Evolutionary conservation across 2,113 vertebrate genomes (phyloP).

Genomic region (Dasyprocta punctata): DNA sequence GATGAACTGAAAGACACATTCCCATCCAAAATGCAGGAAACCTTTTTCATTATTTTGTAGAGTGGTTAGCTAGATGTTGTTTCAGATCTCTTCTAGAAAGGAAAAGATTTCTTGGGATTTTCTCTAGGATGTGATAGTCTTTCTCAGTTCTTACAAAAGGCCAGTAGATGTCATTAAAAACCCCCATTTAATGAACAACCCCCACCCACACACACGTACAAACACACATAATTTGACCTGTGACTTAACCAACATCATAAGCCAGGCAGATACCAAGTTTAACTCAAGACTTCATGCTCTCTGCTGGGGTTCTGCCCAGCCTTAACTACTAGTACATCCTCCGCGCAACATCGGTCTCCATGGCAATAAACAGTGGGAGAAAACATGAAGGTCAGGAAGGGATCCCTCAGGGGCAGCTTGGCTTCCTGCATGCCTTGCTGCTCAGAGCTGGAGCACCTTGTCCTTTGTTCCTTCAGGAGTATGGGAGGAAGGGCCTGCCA

Average conservation of each 20-base stretch:
- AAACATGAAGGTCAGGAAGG: background rate
- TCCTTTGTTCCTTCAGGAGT: background rate
- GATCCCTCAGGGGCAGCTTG: background rate
- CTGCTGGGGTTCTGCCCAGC: background rate
- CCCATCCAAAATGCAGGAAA: background rate
- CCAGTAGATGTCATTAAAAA: background rate
- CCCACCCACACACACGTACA: no score
- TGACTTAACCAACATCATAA: background rate
- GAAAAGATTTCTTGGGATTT: conserved; percentile 3
- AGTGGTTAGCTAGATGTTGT: background rate
- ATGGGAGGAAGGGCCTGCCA: background rate
- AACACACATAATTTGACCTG: background rate
- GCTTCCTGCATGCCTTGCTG: background rate
- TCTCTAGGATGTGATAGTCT: background rate
- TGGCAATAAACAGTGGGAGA: conserved; percentile 57
- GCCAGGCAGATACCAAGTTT: conserved; percentile 15
- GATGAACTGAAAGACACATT: background rate
- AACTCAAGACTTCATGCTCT: background rate
- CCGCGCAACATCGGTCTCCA: background rate
- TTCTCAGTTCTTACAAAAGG: conserved; percentile 35
- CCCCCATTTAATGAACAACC: conserved; percentile 10
- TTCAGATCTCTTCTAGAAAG: background rate
- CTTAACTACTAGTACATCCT: background rate
- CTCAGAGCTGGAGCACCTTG: background rate
- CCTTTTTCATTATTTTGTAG: background rate